These are phyloP conservation scores for Oegoconia quadripuncta DNA, from an alignment of 2,888 invertebrate genomes.

Conservation along the genomic window DNA sequence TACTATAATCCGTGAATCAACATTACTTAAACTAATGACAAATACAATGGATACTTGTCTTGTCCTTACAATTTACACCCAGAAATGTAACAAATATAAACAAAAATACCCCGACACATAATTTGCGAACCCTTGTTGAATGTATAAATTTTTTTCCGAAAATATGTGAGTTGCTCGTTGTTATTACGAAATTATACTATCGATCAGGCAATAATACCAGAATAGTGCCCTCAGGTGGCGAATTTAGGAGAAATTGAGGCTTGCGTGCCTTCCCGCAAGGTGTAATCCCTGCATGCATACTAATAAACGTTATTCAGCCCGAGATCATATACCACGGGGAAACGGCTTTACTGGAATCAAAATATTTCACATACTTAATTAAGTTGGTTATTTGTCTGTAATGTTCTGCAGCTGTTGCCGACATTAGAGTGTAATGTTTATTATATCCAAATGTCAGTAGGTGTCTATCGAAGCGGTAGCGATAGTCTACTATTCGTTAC, in stretches of 20 bases:
- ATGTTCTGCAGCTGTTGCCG: neutral
- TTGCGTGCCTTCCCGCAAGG: conserved; percentile 63
- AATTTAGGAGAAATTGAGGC: conserved; percentile 74
- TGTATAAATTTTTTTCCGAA: conserved; percentile 36
- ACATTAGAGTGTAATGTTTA: no score
- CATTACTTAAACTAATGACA: neutral
- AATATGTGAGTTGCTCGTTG: conserved; percentile 51
- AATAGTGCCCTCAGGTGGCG: conserved; percentile 61
- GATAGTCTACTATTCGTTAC: no score
- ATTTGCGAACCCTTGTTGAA: conserved; percentile 7
- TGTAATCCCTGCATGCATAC: conserved; percentile 52
- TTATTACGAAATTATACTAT: conserved; percentile 72
- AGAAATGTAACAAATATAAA: neutral
- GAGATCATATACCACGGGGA: conserved; percentile 61
- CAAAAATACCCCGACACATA: neutral
- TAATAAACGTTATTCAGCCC: conserved; percentile 54
- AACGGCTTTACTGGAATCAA: conserved; percentile 29
- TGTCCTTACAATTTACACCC: neutral
- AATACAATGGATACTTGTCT: neutral
- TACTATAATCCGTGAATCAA: no score
- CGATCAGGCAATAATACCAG: conserved; percentile 68
- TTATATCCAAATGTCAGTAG: no score
- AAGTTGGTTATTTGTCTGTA: neutral
- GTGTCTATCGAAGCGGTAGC: no score
- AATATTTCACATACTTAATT: conserved; percentile 2